phyloP scores from a whole-genome alignment of 2,113 vertebrate species.

The Eonycteris spelaea region DNA sequence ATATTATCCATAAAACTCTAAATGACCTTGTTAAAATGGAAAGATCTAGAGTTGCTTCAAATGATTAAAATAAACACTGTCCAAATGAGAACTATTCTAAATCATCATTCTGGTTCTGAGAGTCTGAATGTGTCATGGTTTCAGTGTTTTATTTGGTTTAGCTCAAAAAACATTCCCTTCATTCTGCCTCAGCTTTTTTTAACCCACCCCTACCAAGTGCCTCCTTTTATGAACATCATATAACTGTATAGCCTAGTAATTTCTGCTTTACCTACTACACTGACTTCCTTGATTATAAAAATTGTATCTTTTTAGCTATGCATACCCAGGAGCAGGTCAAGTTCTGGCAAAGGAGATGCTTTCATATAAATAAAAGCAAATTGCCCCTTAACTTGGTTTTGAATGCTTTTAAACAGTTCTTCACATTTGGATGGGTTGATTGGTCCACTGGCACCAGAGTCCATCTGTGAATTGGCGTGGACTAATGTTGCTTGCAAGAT shows the following conservation, averaged over 20 bases:
- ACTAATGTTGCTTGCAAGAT: neutral
- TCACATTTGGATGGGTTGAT: neutral
- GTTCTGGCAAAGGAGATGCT: neutral
- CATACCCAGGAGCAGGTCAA: neutral
- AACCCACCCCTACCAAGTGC: neutral
- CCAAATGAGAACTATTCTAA: neutral
- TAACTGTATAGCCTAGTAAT: neutral
- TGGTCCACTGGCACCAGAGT: neutral
- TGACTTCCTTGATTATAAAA: neutral
- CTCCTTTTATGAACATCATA: neutral
- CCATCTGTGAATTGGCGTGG: neutral
- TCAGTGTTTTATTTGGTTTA: neutral
- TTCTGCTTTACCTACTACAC: neutral
- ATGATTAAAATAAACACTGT: neutral
- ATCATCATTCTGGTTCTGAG: neutral
- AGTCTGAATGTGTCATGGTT: neutral
- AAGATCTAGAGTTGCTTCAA: neutral
- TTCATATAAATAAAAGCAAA: neutral
- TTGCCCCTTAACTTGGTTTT: neutral
- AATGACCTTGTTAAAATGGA: neutral
- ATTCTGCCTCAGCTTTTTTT: neutral
- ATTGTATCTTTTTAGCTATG: neutral
- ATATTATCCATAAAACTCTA: neutral
- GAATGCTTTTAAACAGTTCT: neutral
- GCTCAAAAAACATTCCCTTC: neutral